Conservation (phyloP, 2,888 invertebrate genomes). For the Enchytraeus crypticus region DNA sequence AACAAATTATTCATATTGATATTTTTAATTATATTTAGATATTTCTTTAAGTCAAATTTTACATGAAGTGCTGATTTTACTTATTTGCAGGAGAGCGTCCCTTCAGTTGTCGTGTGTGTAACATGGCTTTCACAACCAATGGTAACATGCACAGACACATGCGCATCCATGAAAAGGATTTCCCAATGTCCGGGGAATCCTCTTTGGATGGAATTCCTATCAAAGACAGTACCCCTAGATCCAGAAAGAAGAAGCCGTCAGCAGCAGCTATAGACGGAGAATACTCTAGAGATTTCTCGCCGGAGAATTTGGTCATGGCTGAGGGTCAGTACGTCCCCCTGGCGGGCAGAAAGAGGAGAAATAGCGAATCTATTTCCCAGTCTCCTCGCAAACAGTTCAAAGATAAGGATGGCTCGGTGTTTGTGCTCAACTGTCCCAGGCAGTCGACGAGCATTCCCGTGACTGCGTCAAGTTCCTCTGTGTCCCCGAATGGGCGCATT, state of each 20-base stretch:
- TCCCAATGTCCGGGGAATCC: not conserved
- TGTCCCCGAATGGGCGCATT: too few species aligned
- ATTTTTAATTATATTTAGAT: too few species aligned
- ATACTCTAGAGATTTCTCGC: not conserved
- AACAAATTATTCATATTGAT: too few species aligned
- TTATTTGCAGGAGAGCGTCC: slow-evolving; percentile 60
- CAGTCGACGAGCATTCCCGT: not conserved
- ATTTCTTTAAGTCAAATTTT: too few species aligned
- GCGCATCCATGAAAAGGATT: slow-evolving; percentile 58
- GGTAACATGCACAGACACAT: slow-evolving; percentile 78
- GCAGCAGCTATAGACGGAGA: not conserved
- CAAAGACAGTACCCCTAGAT: not conserved
- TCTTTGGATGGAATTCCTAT: too few species aligned
- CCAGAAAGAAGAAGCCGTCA: not conserved
- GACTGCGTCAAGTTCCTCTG: too few species aligned
- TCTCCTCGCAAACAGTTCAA: not conserved
- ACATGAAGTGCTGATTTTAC: too few species aligned
- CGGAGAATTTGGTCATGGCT: too few species aligned
- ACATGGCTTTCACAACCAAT: slow-evolving; percentile 72
- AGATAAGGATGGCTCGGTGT: not conserved
- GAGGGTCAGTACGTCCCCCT: not conserved
- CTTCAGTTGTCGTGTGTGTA: slow-evolving; percentile 69
- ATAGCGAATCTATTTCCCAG: not conserved
- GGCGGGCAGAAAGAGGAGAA: not conserved
- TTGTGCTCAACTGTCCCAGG: not conserved